phyloP scores from a whole-genome alignment of 2,888 invertebrate species.

The Agapostemon virescens region DNA sequence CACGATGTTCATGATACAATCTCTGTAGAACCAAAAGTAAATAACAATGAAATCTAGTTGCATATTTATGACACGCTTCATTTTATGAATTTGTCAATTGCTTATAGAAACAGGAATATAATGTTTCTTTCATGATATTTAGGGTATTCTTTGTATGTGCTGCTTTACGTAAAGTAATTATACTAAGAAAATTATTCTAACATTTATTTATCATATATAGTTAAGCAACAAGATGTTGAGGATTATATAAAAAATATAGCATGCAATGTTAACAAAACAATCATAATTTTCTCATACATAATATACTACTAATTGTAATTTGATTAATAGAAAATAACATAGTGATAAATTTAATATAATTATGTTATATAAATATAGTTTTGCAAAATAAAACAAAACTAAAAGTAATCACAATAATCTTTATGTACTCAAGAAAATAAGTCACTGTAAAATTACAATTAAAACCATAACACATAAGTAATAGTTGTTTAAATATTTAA shows the following conservation, averaged over 20 bases:
- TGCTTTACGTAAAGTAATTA: background rate
- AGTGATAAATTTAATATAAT: background rate
- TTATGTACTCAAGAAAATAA: background rate
- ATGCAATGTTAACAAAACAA: background rate
- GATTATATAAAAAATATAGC: background rate
- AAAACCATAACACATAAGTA: background rate
- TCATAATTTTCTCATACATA: background rate
- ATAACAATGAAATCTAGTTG: constrained; percentile 2
- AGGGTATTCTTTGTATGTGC: background rate
- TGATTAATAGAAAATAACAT: background rate
- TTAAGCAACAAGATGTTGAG: too few species aligned
- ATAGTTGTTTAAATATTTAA: background rate
- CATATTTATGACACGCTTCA: background rate
- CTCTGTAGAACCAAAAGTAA: background rate
- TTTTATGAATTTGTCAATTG: background rate
- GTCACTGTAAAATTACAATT: background rate
- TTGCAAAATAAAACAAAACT: background rate
- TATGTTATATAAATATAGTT: background rate
- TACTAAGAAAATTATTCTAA: background rate
- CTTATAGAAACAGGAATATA: background rate
- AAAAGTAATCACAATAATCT: background rate
- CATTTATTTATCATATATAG: too few species aligned
- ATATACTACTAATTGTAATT: background rate
- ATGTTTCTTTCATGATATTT: background rate
- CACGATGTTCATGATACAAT: background rate